Conservation (phyloP, 1,140 invertebrate species). For the Lucilia sericata region DNA sequence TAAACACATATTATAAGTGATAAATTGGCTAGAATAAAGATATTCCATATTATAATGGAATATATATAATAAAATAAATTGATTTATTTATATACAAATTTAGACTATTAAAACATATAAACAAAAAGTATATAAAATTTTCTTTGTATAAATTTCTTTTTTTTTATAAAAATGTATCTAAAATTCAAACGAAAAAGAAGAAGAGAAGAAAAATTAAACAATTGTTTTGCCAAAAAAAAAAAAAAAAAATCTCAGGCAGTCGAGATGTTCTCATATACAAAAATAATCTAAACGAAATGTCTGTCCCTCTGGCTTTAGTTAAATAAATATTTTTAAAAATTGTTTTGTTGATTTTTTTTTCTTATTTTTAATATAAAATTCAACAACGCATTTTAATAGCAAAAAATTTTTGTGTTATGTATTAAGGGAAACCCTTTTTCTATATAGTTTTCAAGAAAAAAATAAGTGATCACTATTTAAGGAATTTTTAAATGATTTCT, state of each 20-base stretch:
- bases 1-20: too few species aligned
- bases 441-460: neutral
- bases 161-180: too few species aligned
- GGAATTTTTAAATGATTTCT: neutral
- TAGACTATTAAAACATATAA: too few species aligned
- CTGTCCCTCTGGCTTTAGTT: neutral
- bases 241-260: neutral
- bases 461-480: constrained; percentile 30
- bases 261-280: neutral
- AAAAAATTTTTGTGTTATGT: neutral
- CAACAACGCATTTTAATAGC: neutral
- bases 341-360: neutral
- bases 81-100: too few species aligned
- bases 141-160: too few species aligned
- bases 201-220: neutral
- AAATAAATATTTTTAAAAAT: neutral
- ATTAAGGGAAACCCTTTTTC: neutral
- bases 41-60: too few species aligned
- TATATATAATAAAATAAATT: too few species aligned
- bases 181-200: too few species aligned
- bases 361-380: neutral
- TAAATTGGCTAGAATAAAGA: too few species aligned
- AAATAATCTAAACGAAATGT: neutral
- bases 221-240: constrained; percentile 3
- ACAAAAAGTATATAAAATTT: too few species aligned